A percentile compares a stretch with the other conserved stretches of the same genome.
Evolutionary conservation across 2,888 invertebrate genomes (phyloP).

Genomic region (Hirtodrosophila trivittata): DNA sequence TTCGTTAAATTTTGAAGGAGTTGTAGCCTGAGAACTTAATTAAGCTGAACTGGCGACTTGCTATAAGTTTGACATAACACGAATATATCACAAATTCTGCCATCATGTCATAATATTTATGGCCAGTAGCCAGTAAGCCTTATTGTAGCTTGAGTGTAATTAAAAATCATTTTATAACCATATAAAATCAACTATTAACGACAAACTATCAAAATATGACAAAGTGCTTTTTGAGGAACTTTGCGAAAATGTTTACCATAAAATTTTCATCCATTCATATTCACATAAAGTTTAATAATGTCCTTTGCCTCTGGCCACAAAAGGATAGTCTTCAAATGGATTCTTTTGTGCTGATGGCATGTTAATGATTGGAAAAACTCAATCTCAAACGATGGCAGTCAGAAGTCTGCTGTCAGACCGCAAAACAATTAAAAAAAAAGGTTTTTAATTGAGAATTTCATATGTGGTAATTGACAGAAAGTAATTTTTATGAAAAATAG

Average conservation of each 20-base stretch:
- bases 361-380: slow-evolving; percentile 52
- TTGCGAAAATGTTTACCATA: slow-evolving; percentile 37
- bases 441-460: slow-evolving; percentile 28
- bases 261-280: slow-evolving; percentile 19
- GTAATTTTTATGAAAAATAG: slow-evolving; percentile 5
- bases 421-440: slow-evolving; percentile 45
- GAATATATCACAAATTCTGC: slow-evolving; percentile 7
- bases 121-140: slow-evolving; percentile 1
- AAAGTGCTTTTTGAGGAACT: slow-evolving; percentile 12
- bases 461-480: no score
- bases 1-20: no score
- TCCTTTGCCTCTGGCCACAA: slow-evolving; percentile 16
- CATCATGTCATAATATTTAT: slow-evolving; percentile 7
- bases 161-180: slow-evolving; percentile 49
- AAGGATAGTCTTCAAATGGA: slow-evolving; percentile 11
- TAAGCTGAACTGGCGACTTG: no score
- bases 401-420: slow-evolving; percentile 38
- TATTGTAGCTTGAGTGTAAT: slow-evolving; percentile 27
- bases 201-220: slow-evolving; percentile 15
- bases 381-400: slow-evolving; percentile 20
- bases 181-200: slow-evolving; percentile 50
- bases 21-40: no score
- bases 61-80: no score
- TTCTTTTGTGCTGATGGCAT: slow-evolving; percentile 56
- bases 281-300: slow-evolving; percentile 24